These are phyloP conservation scores for Copsychus sechellarum DNA, from an alignment of 2,113 vertebrate species.

Conservation along the genomic window DNA sequence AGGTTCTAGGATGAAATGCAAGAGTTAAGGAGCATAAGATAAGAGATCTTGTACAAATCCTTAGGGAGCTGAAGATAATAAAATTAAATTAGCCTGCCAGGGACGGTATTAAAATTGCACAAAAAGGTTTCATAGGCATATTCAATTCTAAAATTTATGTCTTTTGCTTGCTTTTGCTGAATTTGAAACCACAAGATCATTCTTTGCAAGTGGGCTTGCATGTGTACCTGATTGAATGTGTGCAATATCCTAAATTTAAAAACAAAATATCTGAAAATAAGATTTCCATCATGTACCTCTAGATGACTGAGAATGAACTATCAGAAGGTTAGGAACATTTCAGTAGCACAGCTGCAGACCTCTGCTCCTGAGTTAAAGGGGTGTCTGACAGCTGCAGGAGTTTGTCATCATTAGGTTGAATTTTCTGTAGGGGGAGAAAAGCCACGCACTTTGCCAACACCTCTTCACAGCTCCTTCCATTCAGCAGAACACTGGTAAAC, in stretches of 20 bases:
- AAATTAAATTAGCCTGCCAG: not conserved
- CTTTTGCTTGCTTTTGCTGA: not conserved
- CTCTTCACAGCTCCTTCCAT: not conserved
- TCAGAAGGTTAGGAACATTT: not conserved
- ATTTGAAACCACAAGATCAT: not conserved
- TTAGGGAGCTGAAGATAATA: not conserved
- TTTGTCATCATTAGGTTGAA: not conserved
- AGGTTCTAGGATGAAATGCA: not conserved
- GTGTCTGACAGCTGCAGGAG: not conserved
- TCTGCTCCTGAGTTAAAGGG: not conserved
- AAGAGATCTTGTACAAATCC: not conserved
- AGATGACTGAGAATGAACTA: not conserved
- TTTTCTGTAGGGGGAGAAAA: not conserved
- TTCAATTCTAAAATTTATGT: not conserved
- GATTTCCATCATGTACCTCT: not conserved
- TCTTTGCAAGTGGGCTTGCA: not conserved
- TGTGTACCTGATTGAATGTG: not conserved
- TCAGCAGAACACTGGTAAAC: not conserved
- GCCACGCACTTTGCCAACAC: not conserved
- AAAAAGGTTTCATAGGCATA: accelerated
- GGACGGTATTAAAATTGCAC: not conserved
- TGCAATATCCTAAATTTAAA: not conserved
- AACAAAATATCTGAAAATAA: not conserved
- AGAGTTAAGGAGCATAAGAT: not conserved
- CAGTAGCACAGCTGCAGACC: not conserved